Evolutionary conservation across 2,113 vertebrate genomes (phyloP), one percentile per base, ranked within the genome.

Genomic region (Lucifuga dentata): DNA sequence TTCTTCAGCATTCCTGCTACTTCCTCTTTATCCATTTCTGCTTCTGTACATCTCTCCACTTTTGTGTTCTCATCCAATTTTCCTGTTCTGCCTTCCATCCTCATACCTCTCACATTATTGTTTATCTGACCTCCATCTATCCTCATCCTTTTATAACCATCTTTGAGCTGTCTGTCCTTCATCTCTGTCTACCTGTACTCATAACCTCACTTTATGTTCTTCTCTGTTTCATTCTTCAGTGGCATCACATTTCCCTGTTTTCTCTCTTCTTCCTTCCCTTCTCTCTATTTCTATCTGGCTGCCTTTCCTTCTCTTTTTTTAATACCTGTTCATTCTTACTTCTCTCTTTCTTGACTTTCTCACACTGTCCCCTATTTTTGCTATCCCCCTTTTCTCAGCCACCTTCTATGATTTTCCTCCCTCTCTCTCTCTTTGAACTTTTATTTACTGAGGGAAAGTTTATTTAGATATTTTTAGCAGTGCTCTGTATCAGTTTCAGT

Each of bases 171-270:
- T 45, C 39, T 19, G 61, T 55, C 73, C 56, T 76, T 43, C 64
- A 52, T 50, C 35, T 52, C 20, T 68, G 67, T 68, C 63, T 21
- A 24, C 49, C 33, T 29, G 43, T 21, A 15, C 43, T 59, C 19
- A 19, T 33, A 4, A 32, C n/a, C 32, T 39, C 44, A 21, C 26
- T 67, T 41, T 51, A 21, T 58, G 12, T 35, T 65, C 40, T 20
- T 72, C 10, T 44, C 16, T 16, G 11, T 35, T 50, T 24, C 26
- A 26, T 57, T 23, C 50, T 45, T 1, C 8, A 1, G 5, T 48
- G 21, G 44, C 10, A 2, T 65, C 63, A 20, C 36, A 10, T 73
- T 60, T 29, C 26, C 7, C 26, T 3, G 26, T 29, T 7, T 5
- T 5, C 26, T 29, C 26, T 29, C 26, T 29, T 29, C 26, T 29